Percentiles rank a stretch among this genome's conserved stretches.
Conservation (phyloP, 2,888 invertebrate genomes). For the Drymonia ruficornis region DNA sequence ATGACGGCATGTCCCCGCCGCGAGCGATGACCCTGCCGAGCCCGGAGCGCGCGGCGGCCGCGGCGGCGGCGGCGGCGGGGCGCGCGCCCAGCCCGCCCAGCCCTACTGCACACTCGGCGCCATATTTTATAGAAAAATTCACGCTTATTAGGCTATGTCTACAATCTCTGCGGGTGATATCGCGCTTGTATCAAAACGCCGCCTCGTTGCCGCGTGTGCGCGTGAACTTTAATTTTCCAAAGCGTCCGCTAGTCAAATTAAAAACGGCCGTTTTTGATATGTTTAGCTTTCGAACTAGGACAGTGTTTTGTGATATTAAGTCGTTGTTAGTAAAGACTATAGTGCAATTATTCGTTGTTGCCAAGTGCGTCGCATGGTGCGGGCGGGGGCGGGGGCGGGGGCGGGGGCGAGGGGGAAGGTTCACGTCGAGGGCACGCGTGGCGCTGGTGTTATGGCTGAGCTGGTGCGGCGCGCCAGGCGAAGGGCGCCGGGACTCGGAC, state of each 20-base stretch:
- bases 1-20: conserved; percentile 81
- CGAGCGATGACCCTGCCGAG: conserved; percentile 76
- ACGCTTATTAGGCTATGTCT: conserved; percentile 82
- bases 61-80: conserved; percentile 53
- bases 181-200: conserved; percentile 58
- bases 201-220: conserved; percentile 60
- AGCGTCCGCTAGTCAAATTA: conserved; percentile 83
- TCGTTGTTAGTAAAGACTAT: conserved; percentile 76
- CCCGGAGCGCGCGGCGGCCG: conserved; percentile 57
- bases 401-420: conserved; percentile 32
- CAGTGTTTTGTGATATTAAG: conserved; percentile 69
- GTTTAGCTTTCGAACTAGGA: conserved; percentile 77
- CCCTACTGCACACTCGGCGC: conserved; percentile 55
- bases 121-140: conserved; percentile 67
- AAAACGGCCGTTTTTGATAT: conserved; percentile 64
- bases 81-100: conserved; percentile 54
- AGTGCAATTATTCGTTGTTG: conserved; percentile 82
- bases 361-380: conserved; percentile 69
- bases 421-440: conserved; percentile 47
- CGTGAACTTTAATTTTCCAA: conserved; percentile 77
- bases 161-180: conserved; percentile 70
- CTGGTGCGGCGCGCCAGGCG: conserved; percentile 62
- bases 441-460: conserved; percentile 67
- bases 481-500: conserved; percentile 87
- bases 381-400: conserved; percentile 36